A percentile compares a stretch with the other conserved stretches of the same genome.
These are phyloP conservation scores for Zonitis immaculata DNA, from an alignment of 2,888 invertebrate species.

Conservation along the genomic window DNA sequence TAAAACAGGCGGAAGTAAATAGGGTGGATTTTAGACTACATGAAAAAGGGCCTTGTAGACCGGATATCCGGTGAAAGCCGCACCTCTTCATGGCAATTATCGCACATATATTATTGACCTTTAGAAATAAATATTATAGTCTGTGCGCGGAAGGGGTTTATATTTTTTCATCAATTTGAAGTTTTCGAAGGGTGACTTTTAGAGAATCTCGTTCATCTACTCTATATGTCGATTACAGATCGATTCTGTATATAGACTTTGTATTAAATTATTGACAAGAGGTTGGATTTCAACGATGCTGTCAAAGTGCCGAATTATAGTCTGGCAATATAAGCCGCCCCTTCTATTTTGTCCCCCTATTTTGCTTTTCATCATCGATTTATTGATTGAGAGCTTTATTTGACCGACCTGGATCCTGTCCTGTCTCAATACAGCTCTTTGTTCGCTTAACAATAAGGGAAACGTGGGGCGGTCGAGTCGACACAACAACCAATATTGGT, in stretches of 20 bases:
- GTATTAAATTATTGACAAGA: background rate
- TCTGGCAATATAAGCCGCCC: background rate
- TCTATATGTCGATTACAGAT: background rate
- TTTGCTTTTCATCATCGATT: background rate
- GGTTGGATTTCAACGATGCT: background rate
- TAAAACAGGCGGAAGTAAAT: slow-evolving; percentile 9
- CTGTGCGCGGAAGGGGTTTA: too few relatives aligned
- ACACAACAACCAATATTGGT: background rate
- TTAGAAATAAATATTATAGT: too few relatives aligned
- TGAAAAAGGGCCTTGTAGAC: slow-evolving; percentile 8
- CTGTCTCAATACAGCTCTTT: background rate
- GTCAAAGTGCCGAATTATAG: background rate
- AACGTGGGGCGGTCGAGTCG: background rate
- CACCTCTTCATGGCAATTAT: background rate
- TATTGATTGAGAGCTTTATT: background rate
- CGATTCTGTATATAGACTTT: background rate
- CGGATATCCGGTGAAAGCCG: slow-evolving; percentile 2
- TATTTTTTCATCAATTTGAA: too few relatives aligned
- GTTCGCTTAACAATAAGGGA: background rate
- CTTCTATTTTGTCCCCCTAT: background rate
- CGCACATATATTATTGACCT: background rate
- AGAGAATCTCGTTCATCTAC: background rate
- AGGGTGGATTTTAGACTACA: slow-evolving; percentile 18
- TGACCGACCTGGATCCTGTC: background rate
- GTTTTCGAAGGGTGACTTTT: too few relatives aligned